These are phyloP conservation scores for Hesperia comma DNA, from an alignment of 2,888 invertebrate genomes.

Conservation along the genomic window DNA sequence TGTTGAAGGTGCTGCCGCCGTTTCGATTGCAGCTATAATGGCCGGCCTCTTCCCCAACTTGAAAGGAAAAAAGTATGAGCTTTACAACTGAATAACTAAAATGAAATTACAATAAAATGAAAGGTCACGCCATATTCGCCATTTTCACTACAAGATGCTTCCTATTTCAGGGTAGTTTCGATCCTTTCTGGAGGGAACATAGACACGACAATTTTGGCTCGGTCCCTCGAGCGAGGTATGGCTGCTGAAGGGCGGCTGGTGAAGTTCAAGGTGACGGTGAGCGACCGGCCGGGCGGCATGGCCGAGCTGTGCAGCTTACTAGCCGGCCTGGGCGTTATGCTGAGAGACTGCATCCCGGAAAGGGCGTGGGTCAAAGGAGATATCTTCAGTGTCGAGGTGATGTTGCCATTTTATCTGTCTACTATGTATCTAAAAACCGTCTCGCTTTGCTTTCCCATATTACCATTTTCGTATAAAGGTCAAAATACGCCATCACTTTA, in stretches of 20 bases:
- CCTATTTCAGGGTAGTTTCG: slow-evolving; percentile 88
- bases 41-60: slow-evolving; percentile 91
- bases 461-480: no score
- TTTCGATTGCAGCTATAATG: slow-evolving; percentile 90
- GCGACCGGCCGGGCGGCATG: slow-evolving; percentile 94
- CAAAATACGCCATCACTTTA: no score
- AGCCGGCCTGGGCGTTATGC: slow-evolving; percentile 90
- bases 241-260: slow-evolving; percentile 92
- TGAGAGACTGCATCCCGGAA: slow-evolving; percentile 97
- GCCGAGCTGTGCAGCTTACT: slow-evolving; percentile 91
- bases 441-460: no score
- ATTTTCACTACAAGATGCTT: background rate
- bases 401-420: background rate
- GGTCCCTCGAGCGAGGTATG: slow-evolving; percentile 94
- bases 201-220: slow-evolving; percentile 93
- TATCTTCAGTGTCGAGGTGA: slow-evolving; percentile 85
- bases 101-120: no score
- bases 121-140: no score
- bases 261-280: slow-evolving; percentile 85
- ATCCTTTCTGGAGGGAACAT: slow-evolving; percentile 95
- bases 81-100: no score
- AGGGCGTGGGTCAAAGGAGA: slow-evolving; percentile 96
- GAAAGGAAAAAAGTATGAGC: slow-evolving; percentile 89
- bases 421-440: no score
- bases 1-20: slow-evolving; percentile 94